These are phyloP conservation scores for Rhinoderma darwinii DNA, from an alignment of 2,113 vertebrate genomes.

Conservation along the genomic window DNA sequence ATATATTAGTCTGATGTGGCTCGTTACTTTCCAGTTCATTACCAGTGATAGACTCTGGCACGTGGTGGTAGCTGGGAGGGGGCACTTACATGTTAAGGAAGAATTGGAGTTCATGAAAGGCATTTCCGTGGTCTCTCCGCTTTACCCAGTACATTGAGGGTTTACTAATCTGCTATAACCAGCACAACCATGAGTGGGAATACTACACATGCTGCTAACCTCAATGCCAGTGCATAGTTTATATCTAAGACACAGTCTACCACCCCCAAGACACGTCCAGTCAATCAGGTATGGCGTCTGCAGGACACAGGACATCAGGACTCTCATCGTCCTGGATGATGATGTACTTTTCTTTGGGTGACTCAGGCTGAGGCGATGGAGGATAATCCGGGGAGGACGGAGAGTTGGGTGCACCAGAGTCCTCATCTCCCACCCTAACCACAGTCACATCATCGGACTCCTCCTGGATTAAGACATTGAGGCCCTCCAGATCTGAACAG, in stretches of 20 bases:
- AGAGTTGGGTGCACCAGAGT: constrained; percentile 63
- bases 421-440: constrained; percentile 80
- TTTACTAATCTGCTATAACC: neutral
- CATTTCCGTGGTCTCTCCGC: neutral
- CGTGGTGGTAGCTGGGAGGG: no score
- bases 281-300: constrained; percentile 73
- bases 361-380: constrained; percentile 67
- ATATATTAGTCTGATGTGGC: no score
- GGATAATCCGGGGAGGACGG: constrained; percentile 69
- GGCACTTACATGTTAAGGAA: neutral
- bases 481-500: constrained; percentile 90
- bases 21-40: no score
- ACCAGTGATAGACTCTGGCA: no score
- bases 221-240: neutral
- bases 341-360: constrained; percentile 75
- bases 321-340: constrained; percentile 73
- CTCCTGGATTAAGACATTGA: constrained; percentile 90
- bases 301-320: constrained; percentile 72
- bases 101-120: neutral
- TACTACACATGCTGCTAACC: neutral
- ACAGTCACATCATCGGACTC: constrained; percentile 88
- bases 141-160: neutral
- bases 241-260: neutral
- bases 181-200: neutral
- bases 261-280: neutral